These are phyloP conservation scores for Aspidiotus rigidus DNA, from an alignment of 2,888 invertebrate species.

Conservation along the genomic window DNA sequence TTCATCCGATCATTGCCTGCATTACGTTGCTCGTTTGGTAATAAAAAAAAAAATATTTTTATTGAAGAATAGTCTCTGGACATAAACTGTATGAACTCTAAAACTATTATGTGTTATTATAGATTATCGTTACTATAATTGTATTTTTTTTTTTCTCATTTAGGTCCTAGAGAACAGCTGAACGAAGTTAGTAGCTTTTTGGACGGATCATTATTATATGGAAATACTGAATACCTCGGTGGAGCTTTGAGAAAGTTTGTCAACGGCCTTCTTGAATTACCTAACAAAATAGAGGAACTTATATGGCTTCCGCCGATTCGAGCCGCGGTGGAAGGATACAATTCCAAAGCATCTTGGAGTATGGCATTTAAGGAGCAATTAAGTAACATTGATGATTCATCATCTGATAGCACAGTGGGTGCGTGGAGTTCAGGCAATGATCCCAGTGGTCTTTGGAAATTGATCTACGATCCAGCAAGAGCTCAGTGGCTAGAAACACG, in stretches of 20 bases:
- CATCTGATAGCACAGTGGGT: not conserved
- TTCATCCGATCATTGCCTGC: slow-evolving; percentile 60
- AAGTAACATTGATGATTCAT: not conserved
- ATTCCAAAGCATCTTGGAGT: not conserved
- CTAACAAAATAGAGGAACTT: slow-evolving; percentile 51
- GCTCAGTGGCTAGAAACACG: not conserved
- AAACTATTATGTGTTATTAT: not conserved
- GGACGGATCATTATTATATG: slow-evolving; percentile 77
- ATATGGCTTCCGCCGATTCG: slow-evolving; percentile 42
- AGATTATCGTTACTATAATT: not conserved
- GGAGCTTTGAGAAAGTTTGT: slow-evolving; percentile 43
- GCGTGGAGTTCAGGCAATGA: not conserved
- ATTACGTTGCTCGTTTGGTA: slow-evolving; percentile 63
- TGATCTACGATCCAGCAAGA: not conserved
- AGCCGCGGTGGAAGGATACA: not conserved
- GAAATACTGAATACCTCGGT: slow-evolving; percentile 49
- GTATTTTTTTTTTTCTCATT: not conserved
- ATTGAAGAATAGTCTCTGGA: no score
- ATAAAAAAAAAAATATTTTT: slow-evolving; percentile 22
- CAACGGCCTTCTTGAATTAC: slow-evolving; percentile 59
- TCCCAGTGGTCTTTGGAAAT: not conserved
- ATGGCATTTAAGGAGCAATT: not conserved
- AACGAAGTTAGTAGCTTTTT: slow-evolving; percentile 68
- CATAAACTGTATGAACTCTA: no score
- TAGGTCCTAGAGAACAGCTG: slow-evolving; percentile 69